Conservation (phyloP, 2,797 vertebrate genomes). For the Otolemur crassicaudatus region DNA sequence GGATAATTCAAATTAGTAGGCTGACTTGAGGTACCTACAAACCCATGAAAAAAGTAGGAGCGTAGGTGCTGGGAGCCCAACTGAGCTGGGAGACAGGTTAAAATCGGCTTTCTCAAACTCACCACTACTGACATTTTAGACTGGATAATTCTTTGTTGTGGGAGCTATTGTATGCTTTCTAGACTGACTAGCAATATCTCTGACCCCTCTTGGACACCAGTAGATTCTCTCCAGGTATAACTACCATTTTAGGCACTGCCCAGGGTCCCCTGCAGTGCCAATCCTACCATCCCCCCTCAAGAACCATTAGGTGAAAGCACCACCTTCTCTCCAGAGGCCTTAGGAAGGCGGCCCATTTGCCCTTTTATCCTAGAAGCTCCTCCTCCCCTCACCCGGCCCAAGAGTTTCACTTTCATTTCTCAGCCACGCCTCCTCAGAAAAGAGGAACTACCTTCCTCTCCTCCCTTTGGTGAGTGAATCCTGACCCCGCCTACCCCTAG, state of each 20-base stretch:
- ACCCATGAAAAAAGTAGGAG: neutral
- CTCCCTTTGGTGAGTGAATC: neutral
- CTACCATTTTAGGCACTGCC: too few relatives aligned
- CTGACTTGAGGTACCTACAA: neutral
- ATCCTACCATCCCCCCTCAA: too few relatives aligned
- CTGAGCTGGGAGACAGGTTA: neutral
- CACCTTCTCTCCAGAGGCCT: neutral
- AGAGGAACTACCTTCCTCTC: neutral
- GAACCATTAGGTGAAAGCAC: neutral
- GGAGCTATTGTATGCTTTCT: fast-evolving
- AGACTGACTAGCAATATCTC: neutral
- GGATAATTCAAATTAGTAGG: neutral
- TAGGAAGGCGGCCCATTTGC: neutral
- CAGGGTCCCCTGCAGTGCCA: neutral
- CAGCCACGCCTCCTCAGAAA: neutral
- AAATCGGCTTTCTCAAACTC: neutral
- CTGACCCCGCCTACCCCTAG: neutral
- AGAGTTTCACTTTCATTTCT: slow-evolving; percentile 59
- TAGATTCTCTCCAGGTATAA: neutral
- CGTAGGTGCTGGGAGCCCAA: neutral
- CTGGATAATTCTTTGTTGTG: neutral
- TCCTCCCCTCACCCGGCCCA: neutral
- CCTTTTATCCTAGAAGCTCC: neutral
- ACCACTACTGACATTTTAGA: neutral
- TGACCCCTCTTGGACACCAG: neutral